Conservation (phyloP, 2,113 vertebrate species). For the Caracal caracal region DNA sequence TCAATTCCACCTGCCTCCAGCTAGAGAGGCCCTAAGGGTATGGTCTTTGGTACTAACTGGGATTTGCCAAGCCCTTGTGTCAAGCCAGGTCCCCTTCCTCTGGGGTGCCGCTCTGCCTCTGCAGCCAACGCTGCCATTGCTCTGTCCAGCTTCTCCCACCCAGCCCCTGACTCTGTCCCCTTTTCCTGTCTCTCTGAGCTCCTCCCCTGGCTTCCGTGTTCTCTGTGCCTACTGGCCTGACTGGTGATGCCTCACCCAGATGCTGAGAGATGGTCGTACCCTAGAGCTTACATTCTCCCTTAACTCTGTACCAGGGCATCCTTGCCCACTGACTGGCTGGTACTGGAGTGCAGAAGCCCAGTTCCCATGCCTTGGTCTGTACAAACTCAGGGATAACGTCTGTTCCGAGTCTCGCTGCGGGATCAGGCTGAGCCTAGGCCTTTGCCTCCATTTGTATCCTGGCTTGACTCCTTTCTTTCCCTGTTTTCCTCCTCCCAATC, state of each 20-base stretch:
- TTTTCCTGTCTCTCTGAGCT: neutral
- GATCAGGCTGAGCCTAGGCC: too few relatives aligned
- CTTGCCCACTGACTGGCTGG: neutral
- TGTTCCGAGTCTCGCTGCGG: rapidly evolving
- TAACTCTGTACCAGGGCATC: neutral
- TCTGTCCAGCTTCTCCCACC: neutral
- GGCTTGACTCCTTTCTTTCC: neutral
- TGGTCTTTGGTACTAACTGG: neutral
- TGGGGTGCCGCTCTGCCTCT: neutral
- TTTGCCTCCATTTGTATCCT: neutral
- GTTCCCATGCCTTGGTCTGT: neutral
- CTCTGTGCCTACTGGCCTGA: neutral
- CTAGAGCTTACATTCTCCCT: neutral
- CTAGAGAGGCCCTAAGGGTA: neutral
- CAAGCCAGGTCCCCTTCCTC: neutral
- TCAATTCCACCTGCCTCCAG: neutral
- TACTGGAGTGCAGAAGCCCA: neutral
- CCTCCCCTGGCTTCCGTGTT: neutral
- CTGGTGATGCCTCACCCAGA: neutral
- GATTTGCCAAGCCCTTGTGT: neutral
- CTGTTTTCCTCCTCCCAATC: neutral
- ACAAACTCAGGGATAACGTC: neutral
- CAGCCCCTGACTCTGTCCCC: neutral
- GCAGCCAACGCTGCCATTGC: neutral
- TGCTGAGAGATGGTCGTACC: neutral